phyloP scores from a whole-genome alignment of 2,113 vertebrate genomes.

The Noctilio leporinus region DNA sequence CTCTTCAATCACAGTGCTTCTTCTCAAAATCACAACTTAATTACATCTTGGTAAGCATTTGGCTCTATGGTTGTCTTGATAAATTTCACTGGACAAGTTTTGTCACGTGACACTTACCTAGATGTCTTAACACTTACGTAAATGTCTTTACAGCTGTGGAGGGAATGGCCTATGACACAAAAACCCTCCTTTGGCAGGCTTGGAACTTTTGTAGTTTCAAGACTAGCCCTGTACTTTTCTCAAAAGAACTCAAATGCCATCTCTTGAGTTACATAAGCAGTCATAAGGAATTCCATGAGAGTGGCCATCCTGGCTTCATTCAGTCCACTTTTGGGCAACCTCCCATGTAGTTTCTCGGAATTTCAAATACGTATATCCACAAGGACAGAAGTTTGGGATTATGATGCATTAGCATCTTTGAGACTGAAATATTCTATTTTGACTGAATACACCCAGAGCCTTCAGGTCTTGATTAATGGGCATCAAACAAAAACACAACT shows the following conservation, averaged over 20 bases:
- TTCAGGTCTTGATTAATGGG: not conserved
- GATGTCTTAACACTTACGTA: too few relatives aligned
- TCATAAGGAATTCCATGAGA: not conserved
- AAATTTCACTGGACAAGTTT: not conserved
- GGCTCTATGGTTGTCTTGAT: not conserved
- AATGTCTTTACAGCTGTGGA: not conserved
- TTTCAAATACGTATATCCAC: not conserved
- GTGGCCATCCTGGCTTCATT: not conserved
- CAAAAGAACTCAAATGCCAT: not conserved
- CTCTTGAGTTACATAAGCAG: constrained; percentile 4
- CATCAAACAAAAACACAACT: not conserved
- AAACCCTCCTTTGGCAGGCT: not conserved
- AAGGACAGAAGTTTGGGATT: not conserved
- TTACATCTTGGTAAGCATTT: not conserved
- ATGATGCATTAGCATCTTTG: not conserved
- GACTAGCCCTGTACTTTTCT: not conserved
- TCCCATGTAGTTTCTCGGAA: not conserved
- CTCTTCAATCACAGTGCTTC: not conserved
- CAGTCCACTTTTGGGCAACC: not conserved
- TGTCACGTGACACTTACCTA: not conserved
- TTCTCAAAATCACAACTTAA: not conserved
- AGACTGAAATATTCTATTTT: not conserved
- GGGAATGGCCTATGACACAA: not conserved
- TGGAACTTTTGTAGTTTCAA: not conserved
- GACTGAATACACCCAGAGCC: not conserved